A percentile compares a stretch with the other conserved stretches of the same genome.
These are phyloP conservation scores for Nematostella vectensis DNA, from an alignment of 92 coral and sea anemone species.

Conservation along the genomic window DNA sequence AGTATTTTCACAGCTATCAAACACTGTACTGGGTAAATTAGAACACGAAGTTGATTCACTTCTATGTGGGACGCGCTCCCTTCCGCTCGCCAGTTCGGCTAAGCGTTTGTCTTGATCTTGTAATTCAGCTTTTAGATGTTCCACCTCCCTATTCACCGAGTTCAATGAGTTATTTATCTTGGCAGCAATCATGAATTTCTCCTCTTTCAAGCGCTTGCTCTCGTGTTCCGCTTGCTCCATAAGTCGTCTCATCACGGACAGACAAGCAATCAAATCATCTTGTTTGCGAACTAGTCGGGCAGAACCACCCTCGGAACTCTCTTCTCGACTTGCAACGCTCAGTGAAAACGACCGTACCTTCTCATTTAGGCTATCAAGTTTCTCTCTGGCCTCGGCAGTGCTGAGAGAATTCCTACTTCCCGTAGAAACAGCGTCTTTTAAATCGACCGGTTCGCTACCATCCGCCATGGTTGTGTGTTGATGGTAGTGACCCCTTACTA, in stretches of 20 bases:
- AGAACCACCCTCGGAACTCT: constrained; percentile 56
- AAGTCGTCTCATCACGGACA: constrained; percentile 90
- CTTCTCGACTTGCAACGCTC: constrained; percentile 41
- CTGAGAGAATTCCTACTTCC: constrained; percentile 38
- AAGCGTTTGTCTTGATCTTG: constrained; percentile 89
- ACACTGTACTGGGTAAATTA: constrained; percentile 5
- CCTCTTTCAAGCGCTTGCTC: constrained; percentile 86
- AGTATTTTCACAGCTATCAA: constrained; percentile 13
- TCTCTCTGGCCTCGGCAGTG: constrained; percentile 50
- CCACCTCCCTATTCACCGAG: constrained; percentile 93
- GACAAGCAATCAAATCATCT: constrained; percentile 84
- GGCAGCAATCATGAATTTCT: constrained; percentile 80
- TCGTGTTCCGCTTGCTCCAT: constrained; percentile 97
- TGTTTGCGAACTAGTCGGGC: constrained; percentile 62
- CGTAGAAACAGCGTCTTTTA: constrained; percentile 22
- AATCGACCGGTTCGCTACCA: constrained; percentile 34
- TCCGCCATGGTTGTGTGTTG: constrained; percentile 44
- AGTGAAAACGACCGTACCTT: constrained; percentile 64
- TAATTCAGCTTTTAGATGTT: constrained; percentile 79
- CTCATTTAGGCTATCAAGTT: constrained; percentile 59
- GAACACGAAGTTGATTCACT: constrained; percentile 2
- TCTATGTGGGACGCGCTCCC: not conserved
- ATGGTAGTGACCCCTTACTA: constrained; percentile 23
- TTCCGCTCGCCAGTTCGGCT: constrained; percentile 54
- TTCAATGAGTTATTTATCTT: constrained; percentile 80